phyloP scores from a whole-genome alignment of 2,113 vertebrate species.

The Oncorhynchus keta region DNA sequence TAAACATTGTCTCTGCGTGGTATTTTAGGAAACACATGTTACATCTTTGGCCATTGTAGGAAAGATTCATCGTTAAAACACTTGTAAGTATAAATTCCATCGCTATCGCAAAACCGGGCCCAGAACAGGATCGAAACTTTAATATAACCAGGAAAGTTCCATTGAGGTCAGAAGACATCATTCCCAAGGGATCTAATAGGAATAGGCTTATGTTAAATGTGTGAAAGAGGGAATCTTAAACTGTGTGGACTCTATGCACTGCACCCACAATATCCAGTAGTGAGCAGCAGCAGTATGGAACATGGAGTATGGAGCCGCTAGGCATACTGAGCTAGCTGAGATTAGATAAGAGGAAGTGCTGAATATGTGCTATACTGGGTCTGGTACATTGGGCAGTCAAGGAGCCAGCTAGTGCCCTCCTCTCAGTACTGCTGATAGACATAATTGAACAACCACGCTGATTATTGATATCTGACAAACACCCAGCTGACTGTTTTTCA shows the following conservation, averaged over 20 bases:
- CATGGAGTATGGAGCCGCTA: neutral
- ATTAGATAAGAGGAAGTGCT: constrained; percentile 78
- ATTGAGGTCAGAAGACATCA: too few relatives aligned
- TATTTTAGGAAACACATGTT: too few relatives aligned
- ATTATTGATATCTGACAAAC: constrained; percentile 73
- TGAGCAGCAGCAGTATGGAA: constrained; percentile 35
- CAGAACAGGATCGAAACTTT: too few relatives aligned
- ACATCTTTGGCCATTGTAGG: too few relatives aligned
- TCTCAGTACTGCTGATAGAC: constrained; percentile 70
- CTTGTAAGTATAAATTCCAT: too few relatives aligned
- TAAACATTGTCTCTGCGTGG: too few relatives aligned
- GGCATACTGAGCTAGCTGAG: constrained; percentile 36
- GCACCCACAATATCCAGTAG: constrained; percentile 24
- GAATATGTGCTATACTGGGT: constrained; percentile 59
- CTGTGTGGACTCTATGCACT: constrained; percentile 30
- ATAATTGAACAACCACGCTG: constrained; percentile 70
- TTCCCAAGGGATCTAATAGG: too few relatives aligned
- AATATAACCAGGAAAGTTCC: too few relatives aligned
- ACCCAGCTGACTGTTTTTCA: constrained; percentile 33
- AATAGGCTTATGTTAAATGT: too few relatives aligned
- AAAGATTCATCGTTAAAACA: too few relatives aligned
- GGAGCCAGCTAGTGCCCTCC: constrained; percentile 25
- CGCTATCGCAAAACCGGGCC: too few relatives aligned
- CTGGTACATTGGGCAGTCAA: constrained; percentile 51
- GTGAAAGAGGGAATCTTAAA: constrained; percentile 21